These are phyloP conservation scores for Megastigmus dorsalis DNA, from an alignment of 2,888 invertebrate genomes.

Conservation along the genomic window DNA sequence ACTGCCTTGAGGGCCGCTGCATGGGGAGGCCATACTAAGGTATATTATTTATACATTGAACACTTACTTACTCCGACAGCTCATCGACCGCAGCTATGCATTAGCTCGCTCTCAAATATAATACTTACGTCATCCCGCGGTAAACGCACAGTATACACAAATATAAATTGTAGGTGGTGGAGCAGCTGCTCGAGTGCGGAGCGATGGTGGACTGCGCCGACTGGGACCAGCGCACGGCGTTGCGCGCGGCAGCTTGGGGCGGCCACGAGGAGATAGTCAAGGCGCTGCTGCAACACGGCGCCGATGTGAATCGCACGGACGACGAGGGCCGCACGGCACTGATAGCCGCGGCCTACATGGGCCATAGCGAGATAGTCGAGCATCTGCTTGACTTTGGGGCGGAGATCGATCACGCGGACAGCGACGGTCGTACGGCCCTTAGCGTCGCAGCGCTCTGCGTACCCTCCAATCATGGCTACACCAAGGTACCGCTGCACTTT, in stretches of 20 bases:
- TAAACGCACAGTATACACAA: no score
- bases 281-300: slow-evolving; percentile 84
- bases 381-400: slow-evolving; percentile 88
- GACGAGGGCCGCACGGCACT: slow-evolving; percentile 93
- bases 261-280: slow-evolving; percentile 91
- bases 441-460: slow-evolving; percentile 92
- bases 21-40: slow-evolving; percentile 95
- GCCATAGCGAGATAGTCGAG: slow-evolving; percentile 92
- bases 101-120: no score
- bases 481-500: slow-evolving; percentile 75
- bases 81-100: no score
- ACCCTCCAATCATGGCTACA: slow-evolving; percentile 84
- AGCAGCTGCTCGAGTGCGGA: slow-evolving; percentile 84
- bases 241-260: slow-evolving; percentile 95
- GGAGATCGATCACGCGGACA: slow-evolving; percentile 88
- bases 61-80: no score
- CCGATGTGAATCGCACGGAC: slow-evolving; percentile 88
- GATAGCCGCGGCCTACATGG: slow-evolving; percentile 97
- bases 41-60: no score
- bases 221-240: slow-evolving; percentile 90
- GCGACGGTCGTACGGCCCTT: slow-evolving; percentile 90
- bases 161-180: slow-evolving; percentile 89
- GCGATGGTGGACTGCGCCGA: slow-evolving; percentile 92
- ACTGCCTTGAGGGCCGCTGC: slow-evolving; percentile 93
- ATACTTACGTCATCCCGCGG: no score